phyloP scores from a whole-genome alignment of 2,888 invertebrate species.

The Liposcelis brunnea region DNA sequence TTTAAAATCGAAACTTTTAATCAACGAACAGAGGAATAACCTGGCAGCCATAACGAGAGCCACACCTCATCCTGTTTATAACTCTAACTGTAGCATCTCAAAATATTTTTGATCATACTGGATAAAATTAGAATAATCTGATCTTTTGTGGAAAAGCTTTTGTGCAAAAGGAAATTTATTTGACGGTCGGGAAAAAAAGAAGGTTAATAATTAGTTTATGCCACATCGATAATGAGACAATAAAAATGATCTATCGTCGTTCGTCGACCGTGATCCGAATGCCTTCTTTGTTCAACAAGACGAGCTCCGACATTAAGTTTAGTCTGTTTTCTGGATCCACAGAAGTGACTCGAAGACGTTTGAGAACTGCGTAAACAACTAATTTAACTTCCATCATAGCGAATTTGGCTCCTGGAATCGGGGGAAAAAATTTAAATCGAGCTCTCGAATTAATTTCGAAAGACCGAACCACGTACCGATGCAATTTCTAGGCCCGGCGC shows the following conservation, averaged over 20 bases:
- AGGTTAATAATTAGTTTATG: too few species aligned
- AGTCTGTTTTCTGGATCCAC: slow-evolving; percentile 27
- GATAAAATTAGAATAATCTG: too few species aligned
- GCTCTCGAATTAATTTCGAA: neutral
- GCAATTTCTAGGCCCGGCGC: slow-evolving; percentile 29
- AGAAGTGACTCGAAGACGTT: slow-evolving; percentile 26
- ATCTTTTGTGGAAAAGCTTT: too few species aligned
- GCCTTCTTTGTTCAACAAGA: slow-evolving; percentile 20
- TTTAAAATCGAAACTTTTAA: too few species aligned
- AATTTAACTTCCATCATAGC: slow-evolving; percentile 27
- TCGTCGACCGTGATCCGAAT: neutral
- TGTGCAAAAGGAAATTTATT: too few species aligned
- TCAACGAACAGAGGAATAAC: too few species aligned
- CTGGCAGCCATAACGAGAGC: too few species aligned
- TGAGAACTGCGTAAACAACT: slow-evolving; percentile 26
- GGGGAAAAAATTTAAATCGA: neutral
- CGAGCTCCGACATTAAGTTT: slow-evolving; percentile 28
- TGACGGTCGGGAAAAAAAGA: too few species aligned
- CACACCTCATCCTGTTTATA: too few species aligned
- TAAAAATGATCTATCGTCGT: neutral
- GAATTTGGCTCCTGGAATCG: slow-evolving; percentile 21
- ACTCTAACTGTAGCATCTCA: too few species aligned
- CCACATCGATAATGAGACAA: too few species aligned
- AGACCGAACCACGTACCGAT: slow-evolving; percentile 20
- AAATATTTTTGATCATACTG: too few species aligned